A percentile compares a stretch with the other conserved stretches of the same genome.
These are phyloP conservation scores for Gadus chalcogrammus DNA, from an alignment of 2,113 vertebrate species.

Conservation along the genomic window DNA sequence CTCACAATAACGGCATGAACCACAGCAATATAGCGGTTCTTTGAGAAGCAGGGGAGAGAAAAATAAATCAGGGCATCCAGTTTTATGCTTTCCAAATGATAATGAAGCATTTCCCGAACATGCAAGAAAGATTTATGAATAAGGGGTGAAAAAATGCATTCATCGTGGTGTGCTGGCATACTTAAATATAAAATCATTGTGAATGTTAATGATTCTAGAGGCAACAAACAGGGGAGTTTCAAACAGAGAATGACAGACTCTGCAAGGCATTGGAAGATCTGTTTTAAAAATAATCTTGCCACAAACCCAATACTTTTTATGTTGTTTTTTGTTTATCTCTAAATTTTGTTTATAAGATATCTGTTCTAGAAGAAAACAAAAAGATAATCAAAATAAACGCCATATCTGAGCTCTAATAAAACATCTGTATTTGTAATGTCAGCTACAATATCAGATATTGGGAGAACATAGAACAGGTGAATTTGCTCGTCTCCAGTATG, in stretches of 20 bases:
- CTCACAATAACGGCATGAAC: conserved; percentile 43
- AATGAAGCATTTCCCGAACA: conserved; percentile 23
- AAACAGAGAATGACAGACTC: no score
- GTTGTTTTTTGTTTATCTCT: background rate
- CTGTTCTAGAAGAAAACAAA: background rate
- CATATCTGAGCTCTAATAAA: background rate
- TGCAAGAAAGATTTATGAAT: conserved; percentile 22
- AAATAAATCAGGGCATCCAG: background rate
- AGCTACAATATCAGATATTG: no score
- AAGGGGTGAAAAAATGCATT: conserved; percentile 11
- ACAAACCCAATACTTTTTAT: conserved; percentile 7
- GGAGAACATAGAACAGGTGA: no score
- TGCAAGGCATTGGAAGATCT: conserved; percentile 16
- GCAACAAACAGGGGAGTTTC: no score
- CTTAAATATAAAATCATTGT: no score
- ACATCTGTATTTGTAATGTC: no score
- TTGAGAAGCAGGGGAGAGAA: background rate
- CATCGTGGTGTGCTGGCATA: conserved; percentile 1
- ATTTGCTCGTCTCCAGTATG: no score
- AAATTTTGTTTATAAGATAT: background rate
- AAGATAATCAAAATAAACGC: conserved; percentile 14
- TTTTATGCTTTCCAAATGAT: conserved; percentile 15
- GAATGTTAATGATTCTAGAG: no score
- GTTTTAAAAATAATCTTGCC: conserved; percentile 20
- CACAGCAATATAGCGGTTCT: conserved; percentile 21